Evolutionary conservation across 2,888 invertebrate genomes (phyloP), one percentile per base, ranked within the genome.

Genomic region (Lepidochitona cinerea): DNA sequence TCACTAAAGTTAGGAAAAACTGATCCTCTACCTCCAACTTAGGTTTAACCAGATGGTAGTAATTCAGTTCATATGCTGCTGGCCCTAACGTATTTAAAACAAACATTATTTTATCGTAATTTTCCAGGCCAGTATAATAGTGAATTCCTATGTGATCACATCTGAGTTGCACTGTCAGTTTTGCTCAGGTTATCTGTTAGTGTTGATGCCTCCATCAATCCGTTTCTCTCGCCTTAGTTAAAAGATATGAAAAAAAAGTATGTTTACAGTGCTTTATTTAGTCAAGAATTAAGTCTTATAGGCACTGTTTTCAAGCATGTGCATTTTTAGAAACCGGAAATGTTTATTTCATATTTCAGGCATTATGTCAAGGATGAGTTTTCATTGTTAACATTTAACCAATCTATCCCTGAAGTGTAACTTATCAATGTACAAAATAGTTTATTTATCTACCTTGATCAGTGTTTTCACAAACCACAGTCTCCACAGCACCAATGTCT

Each of bases 1-100:
- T 68, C 4, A 72, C 54, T 3, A 72, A 35, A 26, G 53, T 14
- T 26, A 68, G 12, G 49, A 72, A 52, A 23, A 72, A 53, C 54
- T 73, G 72, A 35, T 71, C 49, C 35, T 72, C 72, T 23, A 68
- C 33, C 5, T 5, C 23, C 6, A 66, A 9, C 6, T 5, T 7
- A 29, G 23, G 37, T 4, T 6, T 26, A 35, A 6, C 29, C 3
- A 12, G 5, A 23, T 32, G 52, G n/a, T 23, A 23, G 68, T 72
- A 72, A 18, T 68, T 6, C 49, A 72, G 35, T 12, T 49, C 18
- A 29, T 67, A 29, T 9, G 37, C 67, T 14, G 41, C 72, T 29
- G 66, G 29, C 29, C 67, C 67, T 12, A 72, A 33, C 18, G 49
- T 41, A 18, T 49, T 52, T 18, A 69, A 33, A 6, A 69, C 69